phyloP scores from a whole-genome alignment of 2,113 vertebrate genomes.

The Rana temporaria region DNA sequence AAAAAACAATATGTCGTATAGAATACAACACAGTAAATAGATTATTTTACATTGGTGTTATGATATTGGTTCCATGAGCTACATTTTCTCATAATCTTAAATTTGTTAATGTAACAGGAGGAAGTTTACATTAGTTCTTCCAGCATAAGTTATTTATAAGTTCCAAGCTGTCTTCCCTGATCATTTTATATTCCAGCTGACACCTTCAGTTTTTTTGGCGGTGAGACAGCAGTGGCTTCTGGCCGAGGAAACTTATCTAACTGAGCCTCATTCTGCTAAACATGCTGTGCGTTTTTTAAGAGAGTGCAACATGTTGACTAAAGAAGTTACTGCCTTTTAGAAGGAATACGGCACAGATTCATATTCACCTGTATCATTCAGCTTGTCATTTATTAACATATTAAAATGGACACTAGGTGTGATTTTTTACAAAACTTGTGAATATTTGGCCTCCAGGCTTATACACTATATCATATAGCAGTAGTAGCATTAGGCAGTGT shows the following conservation, averaged over 20 bases:
- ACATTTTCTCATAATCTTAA: slow-evolving; percentile 37
- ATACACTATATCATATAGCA: background rate
- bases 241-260: slow-evolving; percentile 54
- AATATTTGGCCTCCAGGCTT: background rate
- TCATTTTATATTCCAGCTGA: slow-evolving; percentile 53
- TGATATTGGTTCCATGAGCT: slow-evolving; percentile 25
- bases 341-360: slow-evolving; percentile 20
- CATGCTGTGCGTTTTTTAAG: slow-evolving; percentile 44
- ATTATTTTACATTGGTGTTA: slow-evolving; percentile 14
- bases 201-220: slow-evolving; percentile 52
- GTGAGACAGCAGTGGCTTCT: slow-evolving; percentile 55
- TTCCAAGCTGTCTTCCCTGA: slow-evolving; percentile 53
- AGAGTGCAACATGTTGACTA: slow-evolving; percentile 34
- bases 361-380: slow-evolving; percentile 5
- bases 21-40: slow-evolving; percentile 15
- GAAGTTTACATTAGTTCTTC: slow-evolving; percentile 55
- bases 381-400: too few relatives aligned
- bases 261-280: slow-evolving; percentile 53
- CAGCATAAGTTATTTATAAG: slow-evolving; percentile 58
- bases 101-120: slow-evolving; percentile 53
- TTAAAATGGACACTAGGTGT: background rate
- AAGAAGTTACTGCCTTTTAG: slow-evolving; percentile 38
- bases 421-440: background rate
- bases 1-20: slow-evolving; percentile 16
- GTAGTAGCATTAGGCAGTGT: background rate